Percentiles rank a stretch among this genome's conserved stretches.
Conservation (phyloP, 1,140 invertebrate species). For the Hyles euphorbiae region DNA sequence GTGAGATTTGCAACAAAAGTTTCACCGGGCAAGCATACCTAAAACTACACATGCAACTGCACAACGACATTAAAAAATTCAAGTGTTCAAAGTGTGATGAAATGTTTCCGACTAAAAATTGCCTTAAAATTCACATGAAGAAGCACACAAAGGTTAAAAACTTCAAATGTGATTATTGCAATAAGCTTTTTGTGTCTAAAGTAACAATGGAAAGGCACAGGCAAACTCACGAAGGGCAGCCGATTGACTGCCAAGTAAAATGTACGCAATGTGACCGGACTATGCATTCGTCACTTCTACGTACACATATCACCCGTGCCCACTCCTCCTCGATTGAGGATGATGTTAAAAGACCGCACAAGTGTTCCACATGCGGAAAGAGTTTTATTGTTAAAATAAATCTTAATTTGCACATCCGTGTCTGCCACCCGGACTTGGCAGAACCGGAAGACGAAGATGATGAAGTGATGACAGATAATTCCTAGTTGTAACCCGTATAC, state of each 20-base stretch:
- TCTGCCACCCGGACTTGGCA: conserved; percentile 62
- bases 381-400: conserved; percentile 70
- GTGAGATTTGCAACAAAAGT: conserved; percentile 79
- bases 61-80: conserved; percentile 80
- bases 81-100: conserved; percentile 81
- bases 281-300: conserved; percentile 57
- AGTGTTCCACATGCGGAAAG: conserved; percentile 64
- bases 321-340: conserved; percentile 54
- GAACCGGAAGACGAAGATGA: conserved; percentile 66
- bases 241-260: conserved; percentile 61
- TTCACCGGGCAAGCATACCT: conserved; percentile 79
- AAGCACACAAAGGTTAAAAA: conserved; percentile 72
- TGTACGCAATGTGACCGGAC: conserved; percentile 64
- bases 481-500: conserved; percentile 40
- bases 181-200: conserved; percentile 73
- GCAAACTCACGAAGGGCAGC: conserved; percentile 63
- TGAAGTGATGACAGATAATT: conserved; percentile 66
- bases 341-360: conserved; percentile 63
- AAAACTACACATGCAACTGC: conserved; percentile 78
- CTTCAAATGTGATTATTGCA: conserved; percentile 70
- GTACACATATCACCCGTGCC: conserved; percentile 56
- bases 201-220: conserved; percentile 70
- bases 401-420: conserved; percentile 62
- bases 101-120: conserved; percentile 80
- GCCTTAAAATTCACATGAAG: conserved; percentile 76